phyloP scores from a whole-genome alignment of 2,888 invertebrate genomes.

The Archips crataeganus region DNA sequence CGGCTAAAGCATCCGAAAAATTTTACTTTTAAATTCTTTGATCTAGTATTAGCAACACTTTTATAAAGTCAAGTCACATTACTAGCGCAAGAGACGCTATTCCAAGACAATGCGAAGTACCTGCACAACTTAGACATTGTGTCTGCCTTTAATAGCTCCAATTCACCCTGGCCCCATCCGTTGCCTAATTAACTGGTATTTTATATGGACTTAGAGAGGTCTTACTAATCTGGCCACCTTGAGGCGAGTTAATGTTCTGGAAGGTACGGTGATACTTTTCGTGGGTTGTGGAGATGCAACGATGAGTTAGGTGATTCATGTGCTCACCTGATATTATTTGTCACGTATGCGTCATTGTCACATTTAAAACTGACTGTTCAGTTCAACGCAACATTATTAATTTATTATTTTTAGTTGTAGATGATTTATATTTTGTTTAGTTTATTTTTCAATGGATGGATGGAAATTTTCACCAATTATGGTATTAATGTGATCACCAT shows the following conservation, averaged over 20 bases:
- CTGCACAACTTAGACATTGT: slow-evolving; percentile 41
- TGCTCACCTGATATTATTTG: slow-evolving; percentile 35
- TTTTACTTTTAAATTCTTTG: no score
- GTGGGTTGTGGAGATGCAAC: slow-evolving; percentile 35
- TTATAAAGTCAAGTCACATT: slow-evolving; percentile 30
- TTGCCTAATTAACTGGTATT: slow-evolving; percentile 55
- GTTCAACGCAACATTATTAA: neutral
- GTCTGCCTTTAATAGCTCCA: slow-evolving; percentile 51
- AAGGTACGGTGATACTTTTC: slow-evolving; percentile 46
- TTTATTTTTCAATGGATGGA: no score
- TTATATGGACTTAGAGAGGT: slow-evolving; percentile 49
- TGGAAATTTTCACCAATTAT: no score
- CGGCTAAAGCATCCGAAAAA: neutral
- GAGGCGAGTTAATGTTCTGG: slow-evolving; percentile 57
- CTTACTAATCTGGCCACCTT: slow-evolving; percentile 50
- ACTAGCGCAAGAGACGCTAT: slow-evolving; percentile 26
- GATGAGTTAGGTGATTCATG: slow-evolving; percentile 45
- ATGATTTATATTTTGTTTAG: no score
- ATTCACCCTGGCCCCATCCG: slow-evolving; percentile 60
- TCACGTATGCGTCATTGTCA: neutral
- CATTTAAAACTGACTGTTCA: neutral
- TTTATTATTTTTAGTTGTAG: no score
- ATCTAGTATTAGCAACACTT: slow-evolving; percentile 7
- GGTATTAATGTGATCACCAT: no score
- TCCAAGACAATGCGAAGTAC: slow-evolving; percentile 39